phyloP scores from a whole-genome alignment of 2,888 invertebrate genomes.

The Agonopterix subpropinquella region DNA sequence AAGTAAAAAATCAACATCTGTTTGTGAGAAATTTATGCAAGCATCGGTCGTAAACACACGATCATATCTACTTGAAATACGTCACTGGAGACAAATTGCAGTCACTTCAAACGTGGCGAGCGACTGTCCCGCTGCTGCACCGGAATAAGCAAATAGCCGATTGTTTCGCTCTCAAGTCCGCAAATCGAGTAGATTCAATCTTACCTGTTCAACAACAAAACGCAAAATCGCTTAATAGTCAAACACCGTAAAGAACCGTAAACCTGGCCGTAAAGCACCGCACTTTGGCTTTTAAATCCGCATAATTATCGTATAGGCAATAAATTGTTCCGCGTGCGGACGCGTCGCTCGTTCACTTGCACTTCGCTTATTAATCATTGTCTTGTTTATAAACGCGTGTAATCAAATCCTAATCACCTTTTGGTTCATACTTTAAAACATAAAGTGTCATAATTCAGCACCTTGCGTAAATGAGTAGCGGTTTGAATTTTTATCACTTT shows the following conservation, averaged over 20 bases:
- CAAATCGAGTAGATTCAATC: constrained; percentile 29
- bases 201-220: constrained; percentile 43
- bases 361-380: constrained; percentile 14
- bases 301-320: constrained; percentile 66
- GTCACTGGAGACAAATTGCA: constrained; percentile 68
- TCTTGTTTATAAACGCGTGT: constrained; percentile 5
- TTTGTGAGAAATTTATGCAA: constrained; percentile 58
- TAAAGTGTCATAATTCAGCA: constrained; percentile 18
- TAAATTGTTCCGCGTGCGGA: constrained; percentile 54
- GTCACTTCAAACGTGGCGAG: constrained; percentile 62
- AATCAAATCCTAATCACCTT: constrained; percentile 9
- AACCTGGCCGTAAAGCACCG: constrained; percentile 55
- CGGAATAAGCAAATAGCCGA: constrained; percentile 55
- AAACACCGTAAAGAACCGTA: constrained; percentile 51
- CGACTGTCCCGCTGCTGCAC: constrained; percentile 38
- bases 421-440: constrained; percentile 4
- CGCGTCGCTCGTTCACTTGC: constrained; percentile 33
- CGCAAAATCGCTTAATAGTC: constrained; percentile 42
- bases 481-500: constrained; percentile 25
- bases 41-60: constrained; percentile 52
- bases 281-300: constrained; percentile 58
- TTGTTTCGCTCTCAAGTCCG: constrained; percentile 39
- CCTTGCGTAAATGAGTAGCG: constrained; percentile 28
- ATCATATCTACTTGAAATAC: constrained; percentile 69
- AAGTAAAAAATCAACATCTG: constrained; percentile 61